Conservation (phyloP, 2,113 vertebrate genomes). For the Oncorhynchus mykiss region DNA sequence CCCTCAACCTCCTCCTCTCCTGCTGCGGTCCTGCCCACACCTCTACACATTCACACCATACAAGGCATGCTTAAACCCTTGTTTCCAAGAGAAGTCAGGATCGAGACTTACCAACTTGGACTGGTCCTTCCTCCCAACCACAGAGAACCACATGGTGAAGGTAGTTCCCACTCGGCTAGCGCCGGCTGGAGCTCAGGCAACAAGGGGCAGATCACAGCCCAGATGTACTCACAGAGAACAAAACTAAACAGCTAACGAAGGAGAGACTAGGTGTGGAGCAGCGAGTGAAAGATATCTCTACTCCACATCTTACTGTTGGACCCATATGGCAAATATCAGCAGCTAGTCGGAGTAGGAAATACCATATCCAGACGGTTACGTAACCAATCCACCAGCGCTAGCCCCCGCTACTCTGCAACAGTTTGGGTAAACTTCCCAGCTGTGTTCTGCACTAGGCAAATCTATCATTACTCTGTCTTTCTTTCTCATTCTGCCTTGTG, state of each 20-base stretch:
- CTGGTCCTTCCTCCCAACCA: slow-evolving; percentile 85
- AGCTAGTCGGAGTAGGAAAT: slow-evolving; percentile 35
- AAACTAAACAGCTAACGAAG: slow-evolving; percentile 43
- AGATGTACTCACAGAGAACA: background rate
- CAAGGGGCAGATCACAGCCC: background rate
- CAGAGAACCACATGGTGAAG: slow-evolving; percentile 93
- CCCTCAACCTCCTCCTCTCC: background rate
- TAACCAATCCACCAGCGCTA: background rate
- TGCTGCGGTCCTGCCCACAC: background rate
- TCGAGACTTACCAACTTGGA: slow-evolving; percentile 75
- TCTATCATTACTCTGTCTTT: slow-evolving; percentile 33
- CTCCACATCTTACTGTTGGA: slow-evolving; percentile 35
- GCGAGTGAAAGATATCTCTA: background rate
- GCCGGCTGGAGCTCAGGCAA: slow-evolving; percentile 6
- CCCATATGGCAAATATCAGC: background rate
- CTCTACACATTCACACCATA: background rate
- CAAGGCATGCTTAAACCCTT: no score
- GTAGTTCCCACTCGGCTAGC: slow-evolving; percentile 16
- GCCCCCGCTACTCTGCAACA: slow-evolving; percentile 23
- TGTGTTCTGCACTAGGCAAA: slow-evolving; percentile 29
- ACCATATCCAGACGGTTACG: slow-evolving; percentile 47
- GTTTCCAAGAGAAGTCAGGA: background rate
- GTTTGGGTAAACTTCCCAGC: slow-evolving; percentile 42
- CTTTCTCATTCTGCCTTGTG: slow-evolving; percentile 8
- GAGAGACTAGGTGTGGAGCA: background rate